Evolutionary conservation across 2,888 invertebrate genomes (phyloP).

Genomic region (Stenotaenia linearis): DNA sequence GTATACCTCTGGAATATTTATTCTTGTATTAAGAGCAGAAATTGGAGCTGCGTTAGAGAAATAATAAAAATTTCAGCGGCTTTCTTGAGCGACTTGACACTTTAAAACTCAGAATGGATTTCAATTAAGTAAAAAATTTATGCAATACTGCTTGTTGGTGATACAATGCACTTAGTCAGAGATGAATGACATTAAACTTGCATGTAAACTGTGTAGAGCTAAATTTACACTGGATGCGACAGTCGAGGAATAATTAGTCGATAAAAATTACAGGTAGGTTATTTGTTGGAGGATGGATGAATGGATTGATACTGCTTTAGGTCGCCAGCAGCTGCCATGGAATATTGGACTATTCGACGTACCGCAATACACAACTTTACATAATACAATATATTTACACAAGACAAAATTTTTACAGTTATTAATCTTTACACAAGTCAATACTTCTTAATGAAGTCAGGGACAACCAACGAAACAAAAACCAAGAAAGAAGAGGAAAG

Average conservation of each 20-base stretch:
- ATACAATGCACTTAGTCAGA: background rate
- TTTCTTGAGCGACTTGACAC: background rate
- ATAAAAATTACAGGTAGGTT: background rate
- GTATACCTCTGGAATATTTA: background rate
- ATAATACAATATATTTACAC: too few relatives aligned
- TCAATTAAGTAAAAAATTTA: background rate
- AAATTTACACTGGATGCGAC: background rate
- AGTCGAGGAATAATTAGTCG: background rate
- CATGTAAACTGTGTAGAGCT: background rate
- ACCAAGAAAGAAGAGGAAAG: too few relatives aligned
- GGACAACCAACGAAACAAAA: too few relatives aligned
- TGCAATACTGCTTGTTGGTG: background rate
- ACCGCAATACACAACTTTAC: too few relatives aligned
- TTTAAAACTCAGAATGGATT: background rate
- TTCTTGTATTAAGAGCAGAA: background rate
- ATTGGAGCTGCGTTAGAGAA: background rate
- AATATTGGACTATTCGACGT: too few relatives aligned
- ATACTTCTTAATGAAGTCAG: too few relatives aligned
- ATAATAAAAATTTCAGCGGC: background rate
- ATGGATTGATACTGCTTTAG: too few relatives aligned
- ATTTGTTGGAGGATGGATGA: too few relatives aligned
- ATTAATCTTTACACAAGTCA: too few relatives aligned
- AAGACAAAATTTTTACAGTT: too few relatives aligned
- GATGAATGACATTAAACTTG: background rate
- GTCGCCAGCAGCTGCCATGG: too few relatives aligned